Evolutionary conservation across 2,888 invertebrate genomes (phyloP), one percentile per base, ranked within the genome.

Genomic region (Gymnocheta viridis): DNA sequence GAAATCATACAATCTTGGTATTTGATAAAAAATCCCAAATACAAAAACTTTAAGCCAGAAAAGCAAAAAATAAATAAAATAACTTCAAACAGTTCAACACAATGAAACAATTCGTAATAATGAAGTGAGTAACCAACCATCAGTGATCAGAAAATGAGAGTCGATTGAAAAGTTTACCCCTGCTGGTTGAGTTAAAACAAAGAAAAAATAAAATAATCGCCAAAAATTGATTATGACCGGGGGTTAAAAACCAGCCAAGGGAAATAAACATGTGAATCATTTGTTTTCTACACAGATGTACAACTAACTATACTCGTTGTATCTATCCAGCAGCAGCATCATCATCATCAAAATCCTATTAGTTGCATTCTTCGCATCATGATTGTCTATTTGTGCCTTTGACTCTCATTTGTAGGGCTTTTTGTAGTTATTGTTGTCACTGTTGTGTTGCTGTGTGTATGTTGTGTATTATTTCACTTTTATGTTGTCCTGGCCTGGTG

Each of bases 1-100:
- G 91, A 91, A 88, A 90, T 89, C 87, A 86, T 89, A 90, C 90
- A 91, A 91, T 91, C 91, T 89, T 89, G 86, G 62, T 44, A 54
- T 73, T 78, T 60, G 51, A 67, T 67, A 70, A 77, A 72, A 56
- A 54, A 56, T 32, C 29, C 73, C n/a, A n/a, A 64, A 54, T 70
- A 49, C 24, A 73, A 9, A n/a, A 76, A 56, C 29, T 49, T 67
- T 58, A 27, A 7, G 9, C 38, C 24, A 9, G 9, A 35, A 38
- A 4, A n/a, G n/a, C 10, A 54, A 24, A 38, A 44, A 38, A 9
- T 38, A 17, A 35, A 32, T n/a, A 49, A 44, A 41, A 32, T 4
- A 10, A 47, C 19, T 32, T 19, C 49, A 19, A 69, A 69, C 35
- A 22, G 29, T 56, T 19, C 47, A 6, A 49, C n/a, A 41, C 56